Conservation (phyloP, 1,140 invertebrate genomes). For the Steinernema khuongi region DNA sequence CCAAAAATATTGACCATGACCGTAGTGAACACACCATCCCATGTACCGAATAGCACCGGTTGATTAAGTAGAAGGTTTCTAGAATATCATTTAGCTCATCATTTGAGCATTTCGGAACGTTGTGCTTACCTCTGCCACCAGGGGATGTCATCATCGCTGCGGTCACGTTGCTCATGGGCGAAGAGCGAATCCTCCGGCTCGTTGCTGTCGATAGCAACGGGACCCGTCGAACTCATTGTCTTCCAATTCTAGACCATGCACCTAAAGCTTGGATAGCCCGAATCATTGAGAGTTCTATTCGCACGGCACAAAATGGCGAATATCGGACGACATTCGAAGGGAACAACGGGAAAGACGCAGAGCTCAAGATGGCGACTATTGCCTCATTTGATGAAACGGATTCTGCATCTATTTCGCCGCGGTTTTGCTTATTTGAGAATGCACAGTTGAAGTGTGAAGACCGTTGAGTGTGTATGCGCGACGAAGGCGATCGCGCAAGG, state of each 20-base stretch:
- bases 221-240: not conserved
- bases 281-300: not conserved
- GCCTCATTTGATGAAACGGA: no score
- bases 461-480: not conserved
- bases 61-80: conserved; percentile 81
- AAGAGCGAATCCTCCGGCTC: conserved; percentile 24
- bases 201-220: conserved; percentile 4
- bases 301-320: not conserved
- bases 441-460: not conserved
- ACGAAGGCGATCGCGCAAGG: not conserved
- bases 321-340: not conserved
- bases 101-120: conserved; percentile 7
- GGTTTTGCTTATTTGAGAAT: not conserved
- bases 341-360: not conserved
- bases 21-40: conserved; percentile 92
- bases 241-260: not conserved
- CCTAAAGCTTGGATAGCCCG: not conserved
- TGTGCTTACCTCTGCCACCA: conserved; percentile 43
- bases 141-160: conserved; percentile 21
- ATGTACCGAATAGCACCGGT: conserved; percentile 88
- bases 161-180: conserved; percentile 14
- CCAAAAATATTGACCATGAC: conserved; percentile 94
- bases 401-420: no score
- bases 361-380: not conserved
- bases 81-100: conserved; percentile 7